phyloP scores from a whole-genome alignment of 2,888 invertebrate species.

The Flabesymbios commensalis region DNA sequence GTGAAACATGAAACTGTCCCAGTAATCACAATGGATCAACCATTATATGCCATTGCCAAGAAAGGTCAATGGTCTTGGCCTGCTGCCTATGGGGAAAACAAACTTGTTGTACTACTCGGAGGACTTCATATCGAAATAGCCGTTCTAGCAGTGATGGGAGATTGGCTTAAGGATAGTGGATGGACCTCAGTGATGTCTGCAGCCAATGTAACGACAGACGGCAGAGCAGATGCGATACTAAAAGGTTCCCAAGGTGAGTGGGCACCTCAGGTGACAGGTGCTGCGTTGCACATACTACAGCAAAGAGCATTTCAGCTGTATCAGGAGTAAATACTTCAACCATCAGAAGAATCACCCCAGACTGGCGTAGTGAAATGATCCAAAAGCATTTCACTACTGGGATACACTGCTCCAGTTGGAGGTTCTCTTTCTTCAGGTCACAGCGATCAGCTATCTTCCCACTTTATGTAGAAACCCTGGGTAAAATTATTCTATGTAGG shows the following conservation, averaged over 20 bases:
- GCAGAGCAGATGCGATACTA: conserved; percentile 1
- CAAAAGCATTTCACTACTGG: not conserved
- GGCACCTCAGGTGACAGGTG: conserved; percentile 8
- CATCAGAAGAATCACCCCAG: too few species aligned
- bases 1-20: conserved; percentile 19
- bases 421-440: not conserved
- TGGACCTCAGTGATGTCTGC: conserved; percentile 3
- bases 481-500: not conserved
- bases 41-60: conserved; percentile 12
- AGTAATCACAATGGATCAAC: conserved; percentile 7
- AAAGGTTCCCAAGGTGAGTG: not conserved
- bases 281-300: not conserved
- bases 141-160: not conserved
- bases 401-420: not conserved
- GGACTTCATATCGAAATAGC: conserved; percentile 19
- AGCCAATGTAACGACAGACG: not conserved
- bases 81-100: conserved; percentile 11
- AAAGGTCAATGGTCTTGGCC: conserved; percentile 12
- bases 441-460: not conserved
- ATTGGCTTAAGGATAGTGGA: conserved; percentile 12
- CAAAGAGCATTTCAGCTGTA: not conserved
- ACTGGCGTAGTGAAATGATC: too few species aligned
- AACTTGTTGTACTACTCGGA: conserved; percentile 11
- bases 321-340: too few species aligned
- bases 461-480: not conserved